These are phyloP conservation scores for Larimichthys polyactis DNA, from an alignment of 2,113 vertebrate species.

Conservation along the genomic window DNA sequence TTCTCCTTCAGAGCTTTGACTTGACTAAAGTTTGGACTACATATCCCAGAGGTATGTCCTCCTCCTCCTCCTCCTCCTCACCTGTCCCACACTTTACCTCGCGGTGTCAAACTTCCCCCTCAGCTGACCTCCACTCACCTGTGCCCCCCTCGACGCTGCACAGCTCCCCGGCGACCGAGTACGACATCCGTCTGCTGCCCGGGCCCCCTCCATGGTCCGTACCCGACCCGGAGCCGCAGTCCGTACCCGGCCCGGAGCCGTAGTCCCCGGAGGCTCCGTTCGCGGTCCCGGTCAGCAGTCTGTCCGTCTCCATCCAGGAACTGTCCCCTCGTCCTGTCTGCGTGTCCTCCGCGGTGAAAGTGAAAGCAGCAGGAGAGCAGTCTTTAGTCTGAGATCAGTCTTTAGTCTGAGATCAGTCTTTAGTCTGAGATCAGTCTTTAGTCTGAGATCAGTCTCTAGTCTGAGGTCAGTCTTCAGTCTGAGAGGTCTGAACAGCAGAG, in stretches of 20 bases:
- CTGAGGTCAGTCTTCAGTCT: too few species aligned
- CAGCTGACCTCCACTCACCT: slow-evolving; percentile 60
- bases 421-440: too few species aligned
- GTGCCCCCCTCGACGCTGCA: slow-evolving; percentile 17
- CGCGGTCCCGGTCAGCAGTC: slow-evolving; percentile 61
- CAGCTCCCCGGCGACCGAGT: slow-evolving; percentile 19
- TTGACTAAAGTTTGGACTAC: too few species aligned
- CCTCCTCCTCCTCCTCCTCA: neutral
- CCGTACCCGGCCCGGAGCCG: slow-evolving; percentile 48
- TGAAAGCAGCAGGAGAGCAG: neutral
- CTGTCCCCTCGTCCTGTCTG: neutral
- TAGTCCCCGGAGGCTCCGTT: slow-evolving; percentile 46
- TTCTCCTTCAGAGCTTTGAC: too few species aligned
- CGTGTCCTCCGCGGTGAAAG: neutral
- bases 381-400: too few species aligned
- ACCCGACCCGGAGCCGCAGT: slow-evolving; percentile 61
- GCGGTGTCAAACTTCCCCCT: neutral
- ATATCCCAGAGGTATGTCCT: neutral
- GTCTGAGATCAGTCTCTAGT: too few species aligned
- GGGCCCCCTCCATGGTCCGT: neutral
- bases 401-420: neutral
- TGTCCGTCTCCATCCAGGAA: slow-evolving; percentile 78
- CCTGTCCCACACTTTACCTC: neutral
- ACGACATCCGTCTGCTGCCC: slow-evolving; percentile 38
- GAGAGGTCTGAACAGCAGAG: neutral